Evolutionary conservation across 2,888 invertebrate genomes (phyloP), one percentile per base, ranked within the genome.

Genomic region (Corbicula japonica): DNA sequence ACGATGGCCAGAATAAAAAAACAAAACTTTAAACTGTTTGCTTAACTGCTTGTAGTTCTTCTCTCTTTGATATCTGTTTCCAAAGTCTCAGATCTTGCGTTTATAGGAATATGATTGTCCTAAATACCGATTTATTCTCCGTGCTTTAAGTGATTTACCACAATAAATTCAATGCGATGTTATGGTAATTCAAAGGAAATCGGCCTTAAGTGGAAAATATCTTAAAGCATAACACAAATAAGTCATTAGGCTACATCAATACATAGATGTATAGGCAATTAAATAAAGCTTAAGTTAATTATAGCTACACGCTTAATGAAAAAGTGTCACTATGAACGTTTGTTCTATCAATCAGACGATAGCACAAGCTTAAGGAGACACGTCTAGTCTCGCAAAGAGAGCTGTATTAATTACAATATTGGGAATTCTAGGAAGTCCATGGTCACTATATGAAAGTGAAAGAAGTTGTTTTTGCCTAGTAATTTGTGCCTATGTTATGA

Each of bases 301-400:
- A 74, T 35, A 26, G 30, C 32, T 58, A 66, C 32, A 61, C 34
- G 41, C 74, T 61, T 60, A 68, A 66, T 66, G 66, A 74, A 76
- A 76, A 76, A 71, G n/a, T 66, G 76, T 54, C 76, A 76, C 44
- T 66, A 71, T 38, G 44, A 72, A 61, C 44, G 41, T 26, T 26
- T 35, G 44, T 32, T 61, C 72, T 71, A 76, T 76, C 76, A 76
- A 76, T 76, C 76, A 76, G 54, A 12, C n/a, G 21, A 58, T n/a
- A 58, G 69, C 44, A 61, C 61, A 61, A 61, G 44, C 41, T 12
- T 18, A 58, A 6, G 34, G 28, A n/a, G 41, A 41, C 41, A 12
- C n/a, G n/a, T n/a, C n/a, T n/a, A n/a, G n/a, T n/a, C n/a, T n/a
- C n/a, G n/a, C n/a, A n/a, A n/a, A n/a, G n/a, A n/a, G n/a, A n/a